Conservation (phyloP, 2,797 vertebrate species). For the Tadarida brasiliensis region DNA sequence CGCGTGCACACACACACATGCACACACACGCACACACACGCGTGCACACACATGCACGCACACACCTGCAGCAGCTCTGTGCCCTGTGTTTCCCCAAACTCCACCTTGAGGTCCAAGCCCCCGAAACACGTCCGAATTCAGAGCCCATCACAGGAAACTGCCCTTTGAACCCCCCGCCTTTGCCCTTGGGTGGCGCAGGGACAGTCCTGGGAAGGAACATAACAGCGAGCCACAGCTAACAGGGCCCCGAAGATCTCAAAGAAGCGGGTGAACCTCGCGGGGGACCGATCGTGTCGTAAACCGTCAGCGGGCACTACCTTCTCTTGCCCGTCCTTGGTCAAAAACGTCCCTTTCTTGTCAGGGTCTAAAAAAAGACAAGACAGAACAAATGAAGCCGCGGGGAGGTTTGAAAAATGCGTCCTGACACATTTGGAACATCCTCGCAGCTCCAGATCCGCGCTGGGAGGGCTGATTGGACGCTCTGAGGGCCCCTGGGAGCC, state of each 20-base stretch:
- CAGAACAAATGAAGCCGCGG: constrained; percentile 73
- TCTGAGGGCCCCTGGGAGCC: constrained; percentile 13
- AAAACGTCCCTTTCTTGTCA: constrained; percentile 77
- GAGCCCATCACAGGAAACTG: neutral
- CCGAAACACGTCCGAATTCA: constrained; percentile 55
- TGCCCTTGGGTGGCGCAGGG: constrained; percentile 52
- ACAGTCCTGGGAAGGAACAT: constrained; percentile 11
- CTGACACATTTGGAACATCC: constrained; percentile 83
- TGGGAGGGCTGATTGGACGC: constrained; percentile 71
- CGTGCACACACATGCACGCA: neutral
- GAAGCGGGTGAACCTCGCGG: constrained; percentile 75
- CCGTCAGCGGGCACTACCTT: constrained; percentile 61
- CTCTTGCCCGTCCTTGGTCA: constrained; percentile 68
- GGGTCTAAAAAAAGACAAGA: constrained; percentile 78
- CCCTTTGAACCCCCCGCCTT: neutral
- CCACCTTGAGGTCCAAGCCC: neutral
- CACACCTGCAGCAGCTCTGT: neutral
- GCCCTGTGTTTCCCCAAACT: neutral
- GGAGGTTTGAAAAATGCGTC: constrained; percentile 83
- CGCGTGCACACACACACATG: neutral
- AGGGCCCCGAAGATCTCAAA: constrained; percentile 59
- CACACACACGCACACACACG: neutral
- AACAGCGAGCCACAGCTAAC: constrained; percentile 50
- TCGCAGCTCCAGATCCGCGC: constrained; percentile 80
- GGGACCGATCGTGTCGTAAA: constrained; percentile 70